phyloP scores from a whole-genome alignment of 2,797 vertebrate species.

The Ptychadena robeensis region DNA sequence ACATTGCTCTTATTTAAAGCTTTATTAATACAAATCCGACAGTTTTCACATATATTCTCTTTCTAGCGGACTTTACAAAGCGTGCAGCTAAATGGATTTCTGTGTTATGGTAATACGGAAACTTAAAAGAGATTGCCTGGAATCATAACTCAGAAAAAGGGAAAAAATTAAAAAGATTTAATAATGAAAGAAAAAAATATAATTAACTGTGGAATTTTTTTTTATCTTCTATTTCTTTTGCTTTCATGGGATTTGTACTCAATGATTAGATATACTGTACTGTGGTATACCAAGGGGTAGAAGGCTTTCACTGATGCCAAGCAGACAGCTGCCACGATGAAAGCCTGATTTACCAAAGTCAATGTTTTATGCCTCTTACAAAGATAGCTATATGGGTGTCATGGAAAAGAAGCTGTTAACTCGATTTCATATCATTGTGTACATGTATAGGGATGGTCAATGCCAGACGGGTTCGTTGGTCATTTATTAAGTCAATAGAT shows the following conservation, averaged over 20 bases:
- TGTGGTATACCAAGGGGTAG: slow-evolving; percentile 5
- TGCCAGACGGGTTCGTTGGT: not conserved
- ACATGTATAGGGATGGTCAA: not conserved
- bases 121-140: slow-evolving; percentile 44
- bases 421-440: not conserved
- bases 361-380: not conserved
- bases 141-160: slow-evolving; percentile 6
- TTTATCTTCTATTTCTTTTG: slow-evolving; percentile 9
- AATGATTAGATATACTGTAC: slow-evolving; percentile 13
- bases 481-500: no score
- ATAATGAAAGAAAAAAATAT: slow-evolving; percentile 21
- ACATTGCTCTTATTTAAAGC: slow-evolving; percentile 42
- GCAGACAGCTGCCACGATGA: slow-evolving; percentile 5
- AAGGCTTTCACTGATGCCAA: slow-evolving; percentile 8
- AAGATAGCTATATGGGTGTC: not conserved
- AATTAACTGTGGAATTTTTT: slow-evolving; percentile 44
- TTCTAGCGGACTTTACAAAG: slow-evolving; percentile 32
- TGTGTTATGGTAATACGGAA: slow-evolving; percentile 49
- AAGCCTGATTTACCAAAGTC: not conserved
- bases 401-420: not conserved
- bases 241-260: slow-evolving; percentile 20
- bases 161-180: slow-evolving; percentile 34
- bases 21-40: slow-evolving; percentile 45
- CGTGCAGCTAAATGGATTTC: slow-evolving; percentile 36
- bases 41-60: slow-evolving; percentile 31